phyloP scores from a whole-genome alignment of 2,113 vertebrate genomes.

The Gambusia affinis region DNA sequence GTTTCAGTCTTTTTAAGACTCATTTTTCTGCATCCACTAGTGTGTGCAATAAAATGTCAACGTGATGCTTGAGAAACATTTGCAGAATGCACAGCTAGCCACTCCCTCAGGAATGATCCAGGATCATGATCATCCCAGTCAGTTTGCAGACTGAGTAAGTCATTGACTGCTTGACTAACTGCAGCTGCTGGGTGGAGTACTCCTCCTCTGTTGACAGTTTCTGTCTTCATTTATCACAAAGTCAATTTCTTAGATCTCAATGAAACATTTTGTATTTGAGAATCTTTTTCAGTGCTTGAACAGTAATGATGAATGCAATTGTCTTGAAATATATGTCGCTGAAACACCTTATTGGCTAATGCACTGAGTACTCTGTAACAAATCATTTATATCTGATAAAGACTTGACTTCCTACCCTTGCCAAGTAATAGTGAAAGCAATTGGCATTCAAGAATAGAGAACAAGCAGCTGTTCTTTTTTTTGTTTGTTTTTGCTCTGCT shows the following conservation, averaged over 20 bases:
- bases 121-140: constrained; percentile 14
- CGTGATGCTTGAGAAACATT: constrained; percentile 38
- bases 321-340: background rate
- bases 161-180: constrained; percentile 34
- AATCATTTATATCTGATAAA: background rate
- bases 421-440: constrained; percentile 28
- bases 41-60: constrained; percentile 17
- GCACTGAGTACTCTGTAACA: constrained; percentile 7
- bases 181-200: constrained; percentile 60
- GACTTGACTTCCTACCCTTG: background rate
- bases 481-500: constrained; percentile 23
- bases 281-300: constrained; percentile 1
- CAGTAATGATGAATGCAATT: background rate
- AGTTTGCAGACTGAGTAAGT: constrained; percentile 5
- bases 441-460: constrained; percentile 19
- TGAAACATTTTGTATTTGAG: constrained; percentile 15
- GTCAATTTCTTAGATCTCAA: constrained; percentile 42
- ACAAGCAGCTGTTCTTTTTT: background rate
- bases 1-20: constrained; percentile 13
- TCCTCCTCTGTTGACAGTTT: constrained; percentile 36
- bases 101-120: constrained; percentile 25
- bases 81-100: constrained; percentile 14
- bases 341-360: constrained; percentile 5
- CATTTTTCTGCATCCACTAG: constrained; percentile 29
- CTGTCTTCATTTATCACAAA: constrained; percentile 41